Evolutionary conservation across 2,888 invertebrate species (phyloP), one percentile per base, ranked within the genome.

Genomic region (Agrotis clavis): DNA sequence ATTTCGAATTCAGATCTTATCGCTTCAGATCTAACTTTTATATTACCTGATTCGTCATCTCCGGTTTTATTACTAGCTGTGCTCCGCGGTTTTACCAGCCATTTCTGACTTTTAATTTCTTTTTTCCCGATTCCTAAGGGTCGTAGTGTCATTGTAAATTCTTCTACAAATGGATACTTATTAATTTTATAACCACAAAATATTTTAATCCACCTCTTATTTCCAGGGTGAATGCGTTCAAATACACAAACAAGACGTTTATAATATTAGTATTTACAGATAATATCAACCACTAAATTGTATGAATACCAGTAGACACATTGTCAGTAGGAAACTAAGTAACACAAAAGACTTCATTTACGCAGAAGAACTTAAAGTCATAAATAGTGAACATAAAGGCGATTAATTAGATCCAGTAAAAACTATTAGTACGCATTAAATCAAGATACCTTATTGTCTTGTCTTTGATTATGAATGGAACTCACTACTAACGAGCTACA

Each of bases 1-100:
- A 71, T 79, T 80, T 80, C 11, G 18, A 51, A 80, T 61, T 19
- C 19, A 65, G 56, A 66, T 67, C 35, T 65, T 59, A 65, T 81
- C 65, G 16, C 11, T n/a, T 1, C 1, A 19, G 48, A 67, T 61
- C 56, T 67, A 57, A 50, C 21, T 70, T 63, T 71, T 71, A 56
- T 41, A 64, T 80, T 62, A 41, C 56, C 35, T 41, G 45, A 54
- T 35, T 68, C 41, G 59, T 60, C 30, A 54, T 48, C 21, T 35
- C n/a, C 45, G 30, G 35, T 63, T 50, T 35, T 50, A 5, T 53
- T 16, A 18, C 6, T 6, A 35, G 35, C 7, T 35, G 6, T 7
- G 7, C 35, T 35, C 35, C 35, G 35, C 35, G 35, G 7, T 35
- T 35, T 41, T 9, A 41, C 9, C 9, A 4, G 41, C 9, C 41